Evolutionary conservation across 1,140 invertebrate species (phyloP).

Genomic region (Lycorma delicatula): DNA sequence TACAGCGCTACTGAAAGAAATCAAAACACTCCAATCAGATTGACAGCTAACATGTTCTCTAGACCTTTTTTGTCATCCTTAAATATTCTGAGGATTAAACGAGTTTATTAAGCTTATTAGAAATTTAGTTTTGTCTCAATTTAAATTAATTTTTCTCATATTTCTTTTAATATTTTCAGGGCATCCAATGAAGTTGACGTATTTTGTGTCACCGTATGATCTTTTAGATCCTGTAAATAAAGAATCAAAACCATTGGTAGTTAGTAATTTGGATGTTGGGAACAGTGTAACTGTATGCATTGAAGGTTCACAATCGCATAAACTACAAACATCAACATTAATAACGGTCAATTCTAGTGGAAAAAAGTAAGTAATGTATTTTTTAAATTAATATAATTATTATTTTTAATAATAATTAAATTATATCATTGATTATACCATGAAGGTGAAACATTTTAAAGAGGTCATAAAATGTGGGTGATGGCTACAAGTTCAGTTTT

Average conservation of each 20-base stretch:
- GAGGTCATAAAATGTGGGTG: too few species aligned
- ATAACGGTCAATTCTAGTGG: slow-evolving; percentile 67
- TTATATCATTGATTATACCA: too few species aligned
- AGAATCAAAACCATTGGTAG: slow-evolving; percentile 61
- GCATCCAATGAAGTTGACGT: slow-evolving; percentile 87
- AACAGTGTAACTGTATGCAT: slow-evolving; percentile 83
- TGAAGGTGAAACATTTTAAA: too few species aligned
- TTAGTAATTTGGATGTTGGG: slow-evolving; percentile 66
- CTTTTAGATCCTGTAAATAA: slow-evolving; percentile 67
- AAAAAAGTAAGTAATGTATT: slow-evolving; percentile 53
- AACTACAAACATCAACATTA: slow-evolving; percentile 73
- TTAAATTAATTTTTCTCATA: not conserved
- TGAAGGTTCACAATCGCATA: slow-evolving; percentile 80
- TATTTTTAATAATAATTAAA: slow-evolving; percentile 5
- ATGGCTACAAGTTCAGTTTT: too few species aligned
- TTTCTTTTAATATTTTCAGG: slow-evolving; percentile 41
- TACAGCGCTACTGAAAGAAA: too few species aligned
- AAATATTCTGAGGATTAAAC: too few species aligned
- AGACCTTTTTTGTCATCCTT: too few species aligned
- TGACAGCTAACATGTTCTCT: too few species aligned
- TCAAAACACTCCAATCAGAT: too few species aligned
- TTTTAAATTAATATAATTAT: slow-evolving; percentile 7
- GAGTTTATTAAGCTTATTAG: too few species aligned
- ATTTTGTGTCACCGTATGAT: slow-evolving; percentile 93
- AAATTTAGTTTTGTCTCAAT: too few species aligned